Conservation (phyloP, 2,797 vertebrate species). For the Pseudochaenichthys georgianus region DNA sequence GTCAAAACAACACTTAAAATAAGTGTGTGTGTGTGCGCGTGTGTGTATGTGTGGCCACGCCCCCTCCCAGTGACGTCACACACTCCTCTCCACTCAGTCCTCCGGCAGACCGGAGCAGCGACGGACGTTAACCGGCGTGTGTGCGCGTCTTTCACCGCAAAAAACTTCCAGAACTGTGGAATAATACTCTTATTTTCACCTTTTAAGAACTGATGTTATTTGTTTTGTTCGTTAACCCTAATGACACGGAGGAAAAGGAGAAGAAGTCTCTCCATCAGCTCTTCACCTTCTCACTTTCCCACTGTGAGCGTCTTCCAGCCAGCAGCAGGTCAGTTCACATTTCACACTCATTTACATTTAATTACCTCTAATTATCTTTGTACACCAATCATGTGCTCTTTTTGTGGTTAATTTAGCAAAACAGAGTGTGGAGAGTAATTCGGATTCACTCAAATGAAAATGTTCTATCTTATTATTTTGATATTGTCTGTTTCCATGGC, state of each 20-base stretch:
- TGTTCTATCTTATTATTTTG: accelerated
- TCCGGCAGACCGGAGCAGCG: constrained; percentile 34
- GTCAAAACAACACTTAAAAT: too few species aligned
- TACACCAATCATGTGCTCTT: accelerated
- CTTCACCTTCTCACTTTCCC: neutral
- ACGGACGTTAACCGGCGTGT: accelerated
- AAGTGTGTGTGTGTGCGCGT: too few species aligned
- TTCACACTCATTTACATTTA: neutral
- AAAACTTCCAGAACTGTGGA: constrained; percentile 18
- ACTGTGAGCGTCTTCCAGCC: constrained; percentile 17
- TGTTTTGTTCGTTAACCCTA: neutral
- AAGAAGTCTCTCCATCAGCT: constrained; percentile 35
- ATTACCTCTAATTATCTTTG: neutral
- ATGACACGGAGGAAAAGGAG: constrained; percentile 28
- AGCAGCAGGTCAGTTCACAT: constrained; percentile 60
- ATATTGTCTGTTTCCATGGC: neutral
- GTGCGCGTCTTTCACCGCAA: accelerated
- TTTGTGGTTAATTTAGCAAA: accelerated
- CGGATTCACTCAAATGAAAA: constrained; percentile 22
- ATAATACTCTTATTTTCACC: accelerated
- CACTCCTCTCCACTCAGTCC: constrained; percentile 6
- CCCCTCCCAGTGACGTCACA: constrained; percentile 37
- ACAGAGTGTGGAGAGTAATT: neutral
- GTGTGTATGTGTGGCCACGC: constrained; percentile 15
- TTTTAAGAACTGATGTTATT: accelerated